phyloP scores from a whole-genome alignment of 2,797 vertebrate genomes.

The Nasua narica region DNA sequence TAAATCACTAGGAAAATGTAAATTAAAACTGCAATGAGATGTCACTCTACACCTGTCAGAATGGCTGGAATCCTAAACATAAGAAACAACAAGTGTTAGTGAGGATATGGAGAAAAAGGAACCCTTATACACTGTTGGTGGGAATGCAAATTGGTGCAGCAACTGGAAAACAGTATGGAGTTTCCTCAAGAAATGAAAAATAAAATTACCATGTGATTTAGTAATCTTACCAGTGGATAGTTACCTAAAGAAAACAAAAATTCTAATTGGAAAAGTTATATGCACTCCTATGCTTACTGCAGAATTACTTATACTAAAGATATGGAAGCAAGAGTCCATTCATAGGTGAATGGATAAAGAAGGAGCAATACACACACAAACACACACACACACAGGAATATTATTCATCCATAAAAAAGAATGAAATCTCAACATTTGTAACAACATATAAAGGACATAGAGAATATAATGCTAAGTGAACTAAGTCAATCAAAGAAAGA shows the following conservation, averaged over 20 bases:
- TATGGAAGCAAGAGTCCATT: neutral
- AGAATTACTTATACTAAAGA: neutral
- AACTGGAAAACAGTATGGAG: neutral
- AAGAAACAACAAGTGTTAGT: neutral
- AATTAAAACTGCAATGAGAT: neutral
- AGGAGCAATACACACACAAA: neutral
- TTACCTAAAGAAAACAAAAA: neutral
- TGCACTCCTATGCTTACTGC: neutral
- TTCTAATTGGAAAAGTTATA: neutral
- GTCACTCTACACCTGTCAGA: neutral
- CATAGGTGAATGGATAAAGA: neutral
- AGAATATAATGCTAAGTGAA: neutral
- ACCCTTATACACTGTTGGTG: neutral
- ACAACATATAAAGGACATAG: neutral
- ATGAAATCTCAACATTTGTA: neutral
- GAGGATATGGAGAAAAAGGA: neutral
- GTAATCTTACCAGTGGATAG: neutral
- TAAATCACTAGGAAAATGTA: neutral
- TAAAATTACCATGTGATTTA: neutral
- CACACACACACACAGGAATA: neutral
- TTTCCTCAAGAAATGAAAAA: neutral
- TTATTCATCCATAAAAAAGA: neutral
- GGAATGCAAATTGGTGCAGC: neutral
- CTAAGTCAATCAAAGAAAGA: neutral
- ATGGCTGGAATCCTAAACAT: neutral